phyloP scores from a whole-genome alignment of 2,888 invertebrate genomes.

The Theretra japonica region DNA sequence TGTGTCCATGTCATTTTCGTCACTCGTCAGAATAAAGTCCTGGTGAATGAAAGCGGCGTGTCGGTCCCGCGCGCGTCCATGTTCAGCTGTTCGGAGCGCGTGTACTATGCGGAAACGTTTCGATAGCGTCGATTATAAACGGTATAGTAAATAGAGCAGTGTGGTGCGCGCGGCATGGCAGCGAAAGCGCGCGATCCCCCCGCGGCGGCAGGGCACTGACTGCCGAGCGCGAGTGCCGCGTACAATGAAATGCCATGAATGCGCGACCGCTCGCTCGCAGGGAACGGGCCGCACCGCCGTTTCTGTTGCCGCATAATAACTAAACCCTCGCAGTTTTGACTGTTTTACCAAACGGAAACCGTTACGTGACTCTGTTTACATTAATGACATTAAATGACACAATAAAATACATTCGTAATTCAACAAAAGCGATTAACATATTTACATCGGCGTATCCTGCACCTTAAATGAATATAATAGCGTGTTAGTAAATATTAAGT shows the following conservation, averaged over 20 bases:
- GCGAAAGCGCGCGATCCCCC: slow-evolving; percentile 69
- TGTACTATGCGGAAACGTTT: slow-evolving; percentile 61
- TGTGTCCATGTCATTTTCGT: slow-evolving; percentile 81
- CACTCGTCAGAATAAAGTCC: slow-evolving; percentile 70
- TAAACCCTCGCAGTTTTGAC: slow-evolving; percentile 75
- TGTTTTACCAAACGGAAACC: slow-evolving; percentile 76
- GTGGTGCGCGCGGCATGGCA: slow-evolving; percentile 52
- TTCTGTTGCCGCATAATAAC: slow-evolving; percentile 79
- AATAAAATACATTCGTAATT: slow-evolving; percentile 25
- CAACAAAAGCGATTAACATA: slow-evolving; percentile 12
- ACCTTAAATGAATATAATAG: slow-evolving; percentile 1
- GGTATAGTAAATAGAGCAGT: slow-evolving; percentile 65
- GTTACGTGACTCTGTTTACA: slow-evolving; percentile 74
- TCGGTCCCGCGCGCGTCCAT: slow-evolving; percentile 65
- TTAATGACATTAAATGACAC: slow-evolving; percentile 47
- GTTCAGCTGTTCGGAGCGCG: slow-evolving; percentile 66
- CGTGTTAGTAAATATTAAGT: slow-evolving; percentile 3
- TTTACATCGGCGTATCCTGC: slow-evolving; percentile 15
- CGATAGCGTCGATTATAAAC: slow-evolving; percentile 65
- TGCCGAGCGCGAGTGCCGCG: slow-evolving; percentile 56
- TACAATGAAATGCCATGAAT: slow-evolving; percentile 77
- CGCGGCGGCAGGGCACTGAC: slow-evolving; percentile 78
- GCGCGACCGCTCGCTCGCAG: slow-evolving; percentile 58
- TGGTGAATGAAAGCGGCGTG: slow-evolving; percentile 65
- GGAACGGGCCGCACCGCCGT: slow-evolving; percentile 63